These are phyloP conservation scores for Chelon labrosus DNA, from an alignment of 2,797 vertebrate genomes.

Conservation along the genomic window DNA sequence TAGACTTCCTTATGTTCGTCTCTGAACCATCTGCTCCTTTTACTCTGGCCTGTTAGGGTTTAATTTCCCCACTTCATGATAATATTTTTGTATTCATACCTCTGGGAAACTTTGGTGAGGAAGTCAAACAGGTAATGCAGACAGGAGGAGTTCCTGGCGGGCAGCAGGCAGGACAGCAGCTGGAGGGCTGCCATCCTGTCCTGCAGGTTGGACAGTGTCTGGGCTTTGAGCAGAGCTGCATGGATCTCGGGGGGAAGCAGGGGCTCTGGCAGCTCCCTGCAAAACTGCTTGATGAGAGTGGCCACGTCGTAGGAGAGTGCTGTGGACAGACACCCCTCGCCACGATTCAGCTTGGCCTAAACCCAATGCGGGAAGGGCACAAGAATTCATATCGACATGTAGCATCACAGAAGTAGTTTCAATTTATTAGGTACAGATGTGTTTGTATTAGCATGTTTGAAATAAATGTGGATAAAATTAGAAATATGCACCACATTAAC, in stretches of 20 bases:
- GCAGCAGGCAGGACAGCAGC: constrained; percentile 89
- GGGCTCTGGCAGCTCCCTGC: constrained; percentile 90
- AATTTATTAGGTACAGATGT: background rate
- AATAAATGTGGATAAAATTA: background rate
- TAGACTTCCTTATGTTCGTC: no score
- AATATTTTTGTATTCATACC: constrained; percentile 78
- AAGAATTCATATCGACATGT: background rate
- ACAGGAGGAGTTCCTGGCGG: constrained; percentile 80
- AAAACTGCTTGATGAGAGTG: constrained; percentile 93
- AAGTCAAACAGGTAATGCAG: constrained; percentile 91
- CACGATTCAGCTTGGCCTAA: constrained; percentile 82
- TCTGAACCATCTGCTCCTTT: no score
- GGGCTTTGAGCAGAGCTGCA: constrained; percentile 88
- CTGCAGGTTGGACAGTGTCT: constrained; percentile 76
- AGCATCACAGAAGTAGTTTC: background rate
- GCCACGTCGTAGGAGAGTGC: constrained; percentile 89
- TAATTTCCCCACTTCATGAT: background rate
- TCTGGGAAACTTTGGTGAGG: constrained; percentile 87
- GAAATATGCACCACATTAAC: no score
- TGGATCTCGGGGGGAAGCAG: constrained; percentile 87
- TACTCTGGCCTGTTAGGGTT: background rate
- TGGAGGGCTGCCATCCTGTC: constrained; percentile 87
- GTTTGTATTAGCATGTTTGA: background rate
- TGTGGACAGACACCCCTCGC: constrained; percentile 85
- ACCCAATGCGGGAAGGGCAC: constrained; percentile 6